phyloP scores from a whole-genome alignment of 2,888 invertebrate species.

The Octodonta nipae region DNA sequence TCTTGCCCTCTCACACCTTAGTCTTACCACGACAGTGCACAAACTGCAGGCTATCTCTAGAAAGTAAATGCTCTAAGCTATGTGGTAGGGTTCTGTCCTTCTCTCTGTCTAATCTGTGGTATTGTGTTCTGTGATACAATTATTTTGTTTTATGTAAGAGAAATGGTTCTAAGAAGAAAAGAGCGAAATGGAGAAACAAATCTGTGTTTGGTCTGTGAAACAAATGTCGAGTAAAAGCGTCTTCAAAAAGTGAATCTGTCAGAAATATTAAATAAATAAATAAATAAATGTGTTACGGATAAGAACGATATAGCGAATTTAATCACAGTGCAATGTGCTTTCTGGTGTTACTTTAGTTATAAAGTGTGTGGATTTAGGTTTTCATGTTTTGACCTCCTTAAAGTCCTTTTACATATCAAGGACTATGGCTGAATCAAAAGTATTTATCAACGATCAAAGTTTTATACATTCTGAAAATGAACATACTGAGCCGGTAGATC shows the following conservation, averaged over 20 bases:
- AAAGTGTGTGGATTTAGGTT: not conserved
- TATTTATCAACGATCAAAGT: constrained; percentile 21
- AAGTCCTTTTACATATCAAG: constrained; percentile 6
- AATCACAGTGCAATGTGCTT: constrained; percentile 1
- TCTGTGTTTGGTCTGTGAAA: too few relatives aligned
- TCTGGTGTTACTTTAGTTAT: constrained; percentile 8
- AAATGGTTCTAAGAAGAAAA: too few relatives aligned
- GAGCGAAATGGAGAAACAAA: too few relatives aligned
- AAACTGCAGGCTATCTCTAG: too few relatives aligned
- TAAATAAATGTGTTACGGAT: constrained; percentile 7
- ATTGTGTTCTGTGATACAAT: too few relatives aligned
- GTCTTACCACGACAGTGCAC: too few relatives aligned
- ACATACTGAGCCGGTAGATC: constrained; percentile 9
- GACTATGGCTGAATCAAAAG: constrained; percentile 23
- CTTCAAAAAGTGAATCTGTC: constrained; percentile 15
- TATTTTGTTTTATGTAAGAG: too few relatives aligned
- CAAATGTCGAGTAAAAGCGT: constrained; percentile 12
- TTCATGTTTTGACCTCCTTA: constrained; percentile 12
- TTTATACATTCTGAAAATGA: constrained; percentile 10
- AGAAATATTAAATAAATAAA: constrained; percentile 15
- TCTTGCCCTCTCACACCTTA: too few relatives aligned
- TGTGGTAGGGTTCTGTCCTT: too few relatives aligned
- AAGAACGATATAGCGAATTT: too few relatives aligned
- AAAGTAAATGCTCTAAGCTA: too few relatives aligned
- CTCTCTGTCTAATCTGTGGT: too few relatives aligned